Evolutionary conservation across 2,113 vertebrate genomes (phyloP), one percentile per base, ranked within the genome.

Genomic region (Desmodus rotundus): DNA sequence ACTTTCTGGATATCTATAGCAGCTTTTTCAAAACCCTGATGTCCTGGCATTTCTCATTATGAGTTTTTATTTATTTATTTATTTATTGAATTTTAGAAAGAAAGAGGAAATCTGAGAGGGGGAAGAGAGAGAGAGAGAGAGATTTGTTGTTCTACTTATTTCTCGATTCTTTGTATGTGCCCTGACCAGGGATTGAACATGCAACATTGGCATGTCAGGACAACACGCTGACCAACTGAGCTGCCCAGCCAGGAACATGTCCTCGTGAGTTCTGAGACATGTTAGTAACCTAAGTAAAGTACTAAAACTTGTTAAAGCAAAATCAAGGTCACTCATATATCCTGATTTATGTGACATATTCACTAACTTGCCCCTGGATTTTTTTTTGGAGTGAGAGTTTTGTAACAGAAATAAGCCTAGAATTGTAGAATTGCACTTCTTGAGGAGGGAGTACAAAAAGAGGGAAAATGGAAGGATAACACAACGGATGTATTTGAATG

Each of bases 251-350:
- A 63, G 61, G 58, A 12, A 12, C 61, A 63, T 86, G 31, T 50
- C 24, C 72, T 88, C 56, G 33, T 54, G 36, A 61, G 31, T 67
- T 77, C 41, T 95, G 52, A 94, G 20, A 90, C 11, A 70, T 43
- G 15, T 72, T 85, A 91, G 4, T 81, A 90, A 50, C 16, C 93
- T 26, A 96, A 77, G 89, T 74, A 94, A 94, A 89, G 50, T 14
- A 83, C 24, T 74, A 68, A 56, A 63, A 87, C 65, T 45, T 91
- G 31, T 89, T 56, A 90, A 28, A 67, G 4, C 4, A 77, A 72
- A 83, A 77, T 65, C 2, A 89, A 93, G 7, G 14, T 61, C 50
- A 95, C 11, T 93, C 26, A 31, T 68, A 38, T 78, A 54, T 33
- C 20, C 33, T 54, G 41, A 54, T 89, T 93, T 85, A 65, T 26